Evolutionary conservation across 1,140 invertebrate species (phyloP), one percentile per base, ranked within the genome.

Genomic region (Dendroctonus valens): DNA sequence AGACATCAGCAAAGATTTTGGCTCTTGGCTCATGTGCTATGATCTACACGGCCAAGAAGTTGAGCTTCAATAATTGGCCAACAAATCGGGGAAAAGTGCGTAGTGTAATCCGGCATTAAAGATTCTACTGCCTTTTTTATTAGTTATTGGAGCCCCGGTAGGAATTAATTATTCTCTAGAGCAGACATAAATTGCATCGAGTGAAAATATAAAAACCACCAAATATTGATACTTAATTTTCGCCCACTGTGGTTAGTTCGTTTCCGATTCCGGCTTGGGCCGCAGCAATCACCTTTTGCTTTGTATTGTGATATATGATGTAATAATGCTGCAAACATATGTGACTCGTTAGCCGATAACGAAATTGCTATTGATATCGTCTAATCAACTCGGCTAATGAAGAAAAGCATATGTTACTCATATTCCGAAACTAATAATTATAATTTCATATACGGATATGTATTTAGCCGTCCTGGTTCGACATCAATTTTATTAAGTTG

Each of bases 321-420:
- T 77, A 77, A 77, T 77, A 77, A 77, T 77, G 74, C 69, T 75
- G 60, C 72, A 74, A 75, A 76, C 75, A 77, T 76, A 77, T 77
- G 75, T 76, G 75, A 70, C 72, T 75, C 70, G 75, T 69, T 65
- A 63, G 64, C 70, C 75, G 75, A 77, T 77, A 77, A 77, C 73
- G 70, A 73, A 76, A 77, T 76, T 76, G 72, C 60, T 75, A 77
- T 76, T 75, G 75, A 76, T 77, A 77, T 70, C 64, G 62, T 60
- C 66, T 74, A 74, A 75, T 77, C 73, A 75, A 75, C 72, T 75
- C 49, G 65, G 11, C 71, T 77, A 77, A 77, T 77, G 74, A 77
- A 77, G 75, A 76, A 77, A 74, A 59, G 66, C 74, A 74, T 75
- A 75, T 75, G 74, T 70, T 59, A 55, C 67, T 55, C 65, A 49